Base-by-base conservation (phyloP, 2,888 invertebrate species). In the Leptodirus hochenwartii region DNA sequence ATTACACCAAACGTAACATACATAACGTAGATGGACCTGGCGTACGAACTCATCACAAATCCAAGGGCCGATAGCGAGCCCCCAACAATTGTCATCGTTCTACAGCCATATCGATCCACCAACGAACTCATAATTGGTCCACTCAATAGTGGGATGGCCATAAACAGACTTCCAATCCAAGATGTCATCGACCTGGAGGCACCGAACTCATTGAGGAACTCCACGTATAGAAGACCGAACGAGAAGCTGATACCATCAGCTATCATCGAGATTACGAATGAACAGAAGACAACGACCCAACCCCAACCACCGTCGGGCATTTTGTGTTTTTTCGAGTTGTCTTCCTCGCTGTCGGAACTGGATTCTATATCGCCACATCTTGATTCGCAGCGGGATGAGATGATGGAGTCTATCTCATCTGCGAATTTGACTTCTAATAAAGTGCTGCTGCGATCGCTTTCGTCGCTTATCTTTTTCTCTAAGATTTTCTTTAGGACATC, bases 201-300 rank as follows among this genome's bases (percentile, higher is more conserved):
- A 32, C 66, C 59, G 49, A 88, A 93, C 45, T 82, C 76, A 25
- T 71, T 62, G 25, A 84, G 58, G 43, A 91, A 75, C 45, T 87
- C 77, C 1, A 80, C 75, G 47, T 80, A 87, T 5, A 93, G 62
- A 11, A 91, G 60, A 1, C 93, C 95, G 51, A 91, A 91, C 2
- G 87, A 85, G 51, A 91, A 88, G 29, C 85, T 84, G 32, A 91
- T 72, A 0, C 93, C 93, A 53, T 93, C 93, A 22, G 87, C 84
- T 27, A 93, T 78, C 59, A 87, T 69, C 12, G 87, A 87, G 33
- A 88, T 73, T 23, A 85, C 51, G 39, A 93, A 69, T 0, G 87
- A 82, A 4, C 87, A 75, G 22, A 78, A 53, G 0, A 93, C 90
- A 2, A 93, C 79, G 12, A 85, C 64, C 88, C 87, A 88, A 5